A percentile compares a stretch with the other conserved stretches of the same genome.
Conservation (phyloP, 2,797 vertebrate genomes). For the Falco berigora region DNA sequence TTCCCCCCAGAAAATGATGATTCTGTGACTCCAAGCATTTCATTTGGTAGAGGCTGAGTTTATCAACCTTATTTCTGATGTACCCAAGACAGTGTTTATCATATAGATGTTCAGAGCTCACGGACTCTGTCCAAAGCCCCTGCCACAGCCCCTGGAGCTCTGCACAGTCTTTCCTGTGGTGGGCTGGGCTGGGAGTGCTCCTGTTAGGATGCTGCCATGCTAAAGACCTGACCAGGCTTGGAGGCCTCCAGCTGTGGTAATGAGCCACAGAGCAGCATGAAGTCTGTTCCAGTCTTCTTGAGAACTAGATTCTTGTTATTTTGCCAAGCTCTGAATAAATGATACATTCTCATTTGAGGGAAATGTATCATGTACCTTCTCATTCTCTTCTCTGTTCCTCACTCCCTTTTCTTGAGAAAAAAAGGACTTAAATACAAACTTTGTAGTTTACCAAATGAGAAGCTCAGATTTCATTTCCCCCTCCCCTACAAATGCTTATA, state of each 20-base stretch:
- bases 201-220: not conserved
- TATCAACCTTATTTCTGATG: not conserved
- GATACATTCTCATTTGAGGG: not conserved
- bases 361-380: not conserved
- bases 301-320: not conserved
- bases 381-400: accelerated
- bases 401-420: not conserved
- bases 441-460: not conserved
- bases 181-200: not conserved
- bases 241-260: not conserved
- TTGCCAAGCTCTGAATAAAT: not conserved
- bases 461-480: not conserved
- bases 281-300: not conserved
- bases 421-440: not conserved
- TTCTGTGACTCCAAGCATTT: not conserved
- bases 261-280: not conserved
- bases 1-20: not conserved
- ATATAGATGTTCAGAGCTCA: not conserved
- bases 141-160: not conserved
- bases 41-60: not conserved
- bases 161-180: accelerated
- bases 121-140: not conserved
- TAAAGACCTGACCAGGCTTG: not conserved
- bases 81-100: not conserved
- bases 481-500: not conserved